Evolutionary conservation across 1,140 invertebrate genomes (phyloP).

Genomic region (Paralvinella palmiformis): DNA sequence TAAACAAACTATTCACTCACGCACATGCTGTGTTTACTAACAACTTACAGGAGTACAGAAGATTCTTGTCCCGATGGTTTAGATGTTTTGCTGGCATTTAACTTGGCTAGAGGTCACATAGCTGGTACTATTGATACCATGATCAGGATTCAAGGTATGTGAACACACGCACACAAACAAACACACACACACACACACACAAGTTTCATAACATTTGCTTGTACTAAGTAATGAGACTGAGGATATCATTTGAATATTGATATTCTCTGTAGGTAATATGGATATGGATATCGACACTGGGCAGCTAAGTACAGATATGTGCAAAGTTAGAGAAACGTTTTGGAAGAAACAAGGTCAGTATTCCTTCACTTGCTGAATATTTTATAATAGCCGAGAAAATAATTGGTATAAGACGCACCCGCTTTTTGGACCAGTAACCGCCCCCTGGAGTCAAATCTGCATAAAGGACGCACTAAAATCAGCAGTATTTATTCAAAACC

Average conservation of each 20-base stretch:
- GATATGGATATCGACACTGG: too few species aligned
- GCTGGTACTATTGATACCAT: slow-evolving; percentile 34
- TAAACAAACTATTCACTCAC: neutral
- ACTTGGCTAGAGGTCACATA: slow-evolving; percentile 39
- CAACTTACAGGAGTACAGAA: neutral
- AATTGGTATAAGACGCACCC: too few species aligned
- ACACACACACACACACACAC: too few species aligned
- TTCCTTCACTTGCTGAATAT: too few species aligned
- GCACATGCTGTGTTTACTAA: neutral
- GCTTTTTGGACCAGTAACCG: too few species aligned
- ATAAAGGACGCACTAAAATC: too few species aligned
- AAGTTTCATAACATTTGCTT: neutral
- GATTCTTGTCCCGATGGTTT: slow-evolving; percentile 10
- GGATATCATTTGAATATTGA: neutral
- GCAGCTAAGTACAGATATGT: too few species aligned
- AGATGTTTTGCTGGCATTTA: slow-evolving; percentile 37
- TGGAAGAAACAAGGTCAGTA: slow-evolving; percentile 41
- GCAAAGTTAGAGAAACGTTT: slow-evolving; percentile 34
- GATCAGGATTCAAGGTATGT: slow-evolving; percentile 34
- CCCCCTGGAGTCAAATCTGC: too few species aligned
- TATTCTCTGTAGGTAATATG: too few species aligned
- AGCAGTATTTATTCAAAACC: too few species aligned
- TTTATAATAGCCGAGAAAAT: too few species aligned
- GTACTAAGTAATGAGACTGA: neutral
- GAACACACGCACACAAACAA: slow-evolving; percentile 1